A percentile compares a stretch with the other conserved stretches of the same genome.
These are phyloP conservation scores for Mus caroli DNA, from an alignment of 2,797 vertebrate species.

Conservation along the genomic window DNA sequence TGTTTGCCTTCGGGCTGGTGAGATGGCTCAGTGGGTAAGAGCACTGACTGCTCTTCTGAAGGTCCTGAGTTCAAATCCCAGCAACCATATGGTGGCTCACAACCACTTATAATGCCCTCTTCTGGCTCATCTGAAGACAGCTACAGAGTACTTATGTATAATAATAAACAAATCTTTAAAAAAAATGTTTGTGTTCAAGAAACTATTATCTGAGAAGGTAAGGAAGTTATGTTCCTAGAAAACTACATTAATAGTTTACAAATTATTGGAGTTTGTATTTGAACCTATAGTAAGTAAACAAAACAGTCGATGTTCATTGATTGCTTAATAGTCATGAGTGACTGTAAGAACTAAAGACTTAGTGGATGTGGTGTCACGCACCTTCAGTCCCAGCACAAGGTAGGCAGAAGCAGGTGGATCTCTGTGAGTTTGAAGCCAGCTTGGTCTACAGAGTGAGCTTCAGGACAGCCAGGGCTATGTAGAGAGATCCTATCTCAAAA, in stretches of 20 bases:
- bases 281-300: background rate
- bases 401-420: background rate
- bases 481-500: background rate
- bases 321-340: background rate
- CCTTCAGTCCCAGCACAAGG: background rate
- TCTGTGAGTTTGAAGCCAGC: background rate
- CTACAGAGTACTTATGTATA: no score
- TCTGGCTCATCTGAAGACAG: no score
- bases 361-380: rapidly evolving
- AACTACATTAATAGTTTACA: constrained; percentile 28
- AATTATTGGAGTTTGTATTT: constrained; percentile 58
- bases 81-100: no score
- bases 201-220: constrained; percentile 43
- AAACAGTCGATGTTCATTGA: background rate
- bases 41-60: no score
- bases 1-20: background rate
- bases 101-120: no score
- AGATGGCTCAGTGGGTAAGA: no score
- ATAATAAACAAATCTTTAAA: no score
- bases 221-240: constrained; percentile 30
- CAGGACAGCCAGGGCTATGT: background rate
- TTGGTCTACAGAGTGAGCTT: no score
- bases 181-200: background rate
- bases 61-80: no score
- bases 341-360: background rate